These are phyloP conservation scores for Gopherus flavomarginatus DNA, from an alignment of 2,113 vertebrate genomes.

Conservation along the genomic window DNA sequence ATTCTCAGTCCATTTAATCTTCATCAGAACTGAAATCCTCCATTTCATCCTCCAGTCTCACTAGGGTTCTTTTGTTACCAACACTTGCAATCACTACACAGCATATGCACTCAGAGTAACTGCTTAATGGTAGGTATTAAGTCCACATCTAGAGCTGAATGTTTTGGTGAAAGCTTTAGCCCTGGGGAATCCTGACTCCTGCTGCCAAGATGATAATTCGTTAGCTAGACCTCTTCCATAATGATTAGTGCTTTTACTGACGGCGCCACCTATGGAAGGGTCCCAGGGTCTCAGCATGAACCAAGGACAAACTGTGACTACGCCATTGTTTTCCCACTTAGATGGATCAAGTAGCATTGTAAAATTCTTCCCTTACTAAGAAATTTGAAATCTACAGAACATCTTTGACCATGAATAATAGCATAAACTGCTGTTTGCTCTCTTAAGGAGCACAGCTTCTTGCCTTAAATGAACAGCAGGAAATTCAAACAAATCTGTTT, in stretches of 20 bases:
- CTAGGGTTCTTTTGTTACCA: slow-evolving; percentile 76
- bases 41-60: slow-evolving; percentile 52
- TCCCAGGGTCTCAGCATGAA: not conserved
- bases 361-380: not conserved
- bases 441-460: not conserved
- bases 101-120: slow-evolving; percentile 68
- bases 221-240: slow-evolving; percentile 34
- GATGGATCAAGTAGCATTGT: not conserved
- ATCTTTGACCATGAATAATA: not conserved
- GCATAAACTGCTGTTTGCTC: not conserved
- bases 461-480: not conserved
- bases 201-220: slow-evolving; percentile 55
- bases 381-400: not conserved
- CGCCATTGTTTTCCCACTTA: not conserved
- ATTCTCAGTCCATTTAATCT: slow-evolving; percentile 68
- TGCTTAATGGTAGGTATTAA: slow-evolving; percentile 66
- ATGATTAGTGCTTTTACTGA: slow-evolving; percentile 15
- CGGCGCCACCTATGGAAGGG: not conserved
- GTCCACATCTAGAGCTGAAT: slow-evolving; percentile 16
- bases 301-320: not conserved
- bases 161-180: slow-evolving; percentile 30
- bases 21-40: slow-evolving; percentile 55
- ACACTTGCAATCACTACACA: slow-evolving; percentile 4
- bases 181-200: slow-evolving; percentile 40
- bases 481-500: slow-evolving; percentile 1